These are phyloP conservation scores for Caprella mutica DNA, from an alignment of 2,888 invertebrate genomes.

Conservation along the genomic window DNA sequence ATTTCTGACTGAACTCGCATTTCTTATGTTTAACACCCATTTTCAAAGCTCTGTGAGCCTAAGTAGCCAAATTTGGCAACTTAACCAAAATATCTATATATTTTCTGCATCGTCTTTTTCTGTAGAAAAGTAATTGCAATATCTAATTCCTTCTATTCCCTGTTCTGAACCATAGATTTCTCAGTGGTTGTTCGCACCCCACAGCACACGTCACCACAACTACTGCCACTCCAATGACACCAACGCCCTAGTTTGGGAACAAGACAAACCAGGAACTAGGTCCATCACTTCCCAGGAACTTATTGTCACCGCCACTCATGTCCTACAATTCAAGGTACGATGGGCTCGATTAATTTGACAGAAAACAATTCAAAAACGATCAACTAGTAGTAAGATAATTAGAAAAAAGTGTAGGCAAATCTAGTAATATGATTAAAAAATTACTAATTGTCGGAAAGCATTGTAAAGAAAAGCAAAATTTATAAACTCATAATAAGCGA, in stretches of 20 bases:
- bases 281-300: conserved; percentile 41
- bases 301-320: conserved; percentile 40
- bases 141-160: too few species aligned
- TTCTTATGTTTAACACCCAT: too few species aligned
- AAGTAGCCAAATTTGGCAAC: too few species aligned
- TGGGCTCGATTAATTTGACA: not conserved
- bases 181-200: conserved; percentile 34
- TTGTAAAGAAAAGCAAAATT: not conserved
- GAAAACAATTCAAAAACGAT: not conserved
- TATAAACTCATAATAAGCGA: not conserved
- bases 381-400: not conserved
- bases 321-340: conserved; percentile 42
- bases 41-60: too few species aligned
- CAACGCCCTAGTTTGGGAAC: conserved; percentile 37
- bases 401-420: not conserved
- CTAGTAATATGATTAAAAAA: not conserved
- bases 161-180: conserved; percentile 27
- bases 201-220: conserved; percentile 18
- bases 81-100: too few species aligned
- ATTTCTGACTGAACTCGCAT: too few species aligned
- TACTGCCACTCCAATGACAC: conserved; percentile 36
- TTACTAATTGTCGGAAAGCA: not conserved
- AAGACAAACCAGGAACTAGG: conserved; percentile 36
- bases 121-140: too few species aligned
- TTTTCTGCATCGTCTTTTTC: too few species aligned